These are phyloP conservation scores for Heliornis fulica DNA, from an alignment of 2,113 vertebrate species.

Conservation along the genomic window DNA sequence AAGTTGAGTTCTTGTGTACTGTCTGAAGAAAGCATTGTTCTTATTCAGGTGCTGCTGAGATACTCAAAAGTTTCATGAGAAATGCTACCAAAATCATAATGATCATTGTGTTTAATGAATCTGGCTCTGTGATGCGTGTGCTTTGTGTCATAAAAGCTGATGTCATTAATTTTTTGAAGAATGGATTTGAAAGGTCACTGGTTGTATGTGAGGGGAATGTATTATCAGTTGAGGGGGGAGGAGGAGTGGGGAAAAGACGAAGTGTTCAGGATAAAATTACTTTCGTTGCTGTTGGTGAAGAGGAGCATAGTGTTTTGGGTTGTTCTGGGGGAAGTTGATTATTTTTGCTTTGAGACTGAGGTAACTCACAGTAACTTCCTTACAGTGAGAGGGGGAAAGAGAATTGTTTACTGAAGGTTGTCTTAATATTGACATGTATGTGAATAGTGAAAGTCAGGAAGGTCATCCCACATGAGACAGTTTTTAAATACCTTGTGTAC, in stretches of 20 bases:
- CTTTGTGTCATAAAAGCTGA: neutral
- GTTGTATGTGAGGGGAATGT: neutral
- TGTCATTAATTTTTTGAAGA: neutral
- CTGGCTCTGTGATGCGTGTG: neutral
- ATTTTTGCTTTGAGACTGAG: neutral
- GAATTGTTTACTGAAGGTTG: neutral
- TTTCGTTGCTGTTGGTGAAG: neutral
- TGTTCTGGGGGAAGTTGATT: neutral
- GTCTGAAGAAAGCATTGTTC: neutral
- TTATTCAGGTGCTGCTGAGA: neutral
- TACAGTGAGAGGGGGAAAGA: neutral
- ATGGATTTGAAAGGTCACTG: neutral
- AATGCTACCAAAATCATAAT: too few relatives aligned
- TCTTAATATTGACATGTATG: fast-evolving
- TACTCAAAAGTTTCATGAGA: neutral
- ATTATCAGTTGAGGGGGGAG: neutral
- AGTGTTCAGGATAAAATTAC: neutral
- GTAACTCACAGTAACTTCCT: neutral
- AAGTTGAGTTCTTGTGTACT: neutral
- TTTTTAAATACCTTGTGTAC: neutral
- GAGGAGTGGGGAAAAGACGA: neutral
- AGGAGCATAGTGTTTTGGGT: neutral
- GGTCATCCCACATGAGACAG: neutral
- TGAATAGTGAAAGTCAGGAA: neutral
- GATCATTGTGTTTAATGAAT: neutral